phyloP scores from a whole-genome alignment of 2,797 vertebrate species.

The Hemitrygon akajei region DNA sequence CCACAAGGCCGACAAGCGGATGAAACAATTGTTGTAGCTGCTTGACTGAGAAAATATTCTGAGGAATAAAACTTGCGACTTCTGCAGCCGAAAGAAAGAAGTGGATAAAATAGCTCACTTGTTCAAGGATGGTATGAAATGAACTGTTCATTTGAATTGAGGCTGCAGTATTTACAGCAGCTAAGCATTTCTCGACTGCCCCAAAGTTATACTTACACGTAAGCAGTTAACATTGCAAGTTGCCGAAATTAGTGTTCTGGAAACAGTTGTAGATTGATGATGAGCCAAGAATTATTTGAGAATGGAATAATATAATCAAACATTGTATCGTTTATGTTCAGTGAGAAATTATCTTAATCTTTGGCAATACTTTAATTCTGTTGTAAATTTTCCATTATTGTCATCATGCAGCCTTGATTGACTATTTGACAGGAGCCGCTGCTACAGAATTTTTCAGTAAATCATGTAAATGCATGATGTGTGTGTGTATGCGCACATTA shows the following conservation, averaged over 20 bases:
- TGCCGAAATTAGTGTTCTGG: not conserved
- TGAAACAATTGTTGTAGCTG: slow-evolving; percentile 78
- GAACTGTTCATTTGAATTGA: not conserved
- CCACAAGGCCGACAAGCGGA: slow-evolving; percentile 81
- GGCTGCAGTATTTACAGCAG: not conserved
- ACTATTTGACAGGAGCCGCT: not conserved
- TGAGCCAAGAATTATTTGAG: slow-evolving; percentile 16
- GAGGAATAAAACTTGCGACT: not conserved
- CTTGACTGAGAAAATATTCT: slow-evolving; percentile 49
- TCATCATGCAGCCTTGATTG: not conserved
- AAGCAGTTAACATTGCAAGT: not conserved
- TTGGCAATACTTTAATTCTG: not conserved
- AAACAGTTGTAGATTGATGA: not conserved
- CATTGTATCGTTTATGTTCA: slow-evolving; percentile 5
- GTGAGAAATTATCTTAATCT: not conserved
- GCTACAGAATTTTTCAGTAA: slow-evolving; percentile 19
- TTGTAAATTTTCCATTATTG: slow-evolving; percentile 25
- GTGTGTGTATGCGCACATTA: not conserved
- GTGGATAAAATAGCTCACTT: not conserved
- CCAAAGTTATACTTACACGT: not conserved
- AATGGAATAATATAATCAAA: slow-evolving; percentile 12
- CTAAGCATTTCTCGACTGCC: not conserved
- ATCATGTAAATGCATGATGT: not conserved
- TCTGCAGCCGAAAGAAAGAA: not conserved
- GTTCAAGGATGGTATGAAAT: slow-evolving; percentile 1